Percentiles rank a stretch among this genome's conserved stretches.
phyloP scores from a whole-genome alignment of 2,888 invertebrate species.

The Panzeria rudis region DNA sequence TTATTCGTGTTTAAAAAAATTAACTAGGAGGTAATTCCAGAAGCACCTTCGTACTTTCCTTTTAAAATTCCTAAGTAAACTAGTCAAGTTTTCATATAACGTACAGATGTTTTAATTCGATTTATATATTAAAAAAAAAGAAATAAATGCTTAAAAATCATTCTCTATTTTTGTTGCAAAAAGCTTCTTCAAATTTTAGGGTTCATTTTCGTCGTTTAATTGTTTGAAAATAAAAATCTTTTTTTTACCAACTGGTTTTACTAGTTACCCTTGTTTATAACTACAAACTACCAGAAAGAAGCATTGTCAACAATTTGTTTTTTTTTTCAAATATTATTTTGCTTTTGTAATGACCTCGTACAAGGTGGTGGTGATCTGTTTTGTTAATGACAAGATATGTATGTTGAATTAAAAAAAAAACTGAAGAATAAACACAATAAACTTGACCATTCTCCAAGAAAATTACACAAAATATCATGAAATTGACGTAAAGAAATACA shows the following conservation, averaged over 20 bases:
- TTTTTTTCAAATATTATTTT: conserved; percentile 28
- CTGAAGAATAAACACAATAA: conserved; percentile 15
- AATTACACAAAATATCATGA: conserved; percentile 59
- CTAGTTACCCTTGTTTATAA: conserved; percentile 43
- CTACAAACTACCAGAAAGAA: conserved; percentile 22
- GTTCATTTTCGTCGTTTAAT: conserved; percentile 37
- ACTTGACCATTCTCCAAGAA: conserved; percentile 66
- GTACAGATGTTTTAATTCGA: conserved; percentile 50
- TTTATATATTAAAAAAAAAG: conserved; percentile 21
- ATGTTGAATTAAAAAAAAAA: conserved; percentile 39
- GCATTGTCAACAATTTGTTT: conserved; percentile 51
- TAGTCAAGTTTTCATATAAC: not conserved
- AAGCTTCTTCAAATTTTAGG: conserved; percentile 32
- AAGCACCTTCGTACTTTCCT: not conserved
- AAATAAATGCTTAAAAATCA: conserved; percentile 3
- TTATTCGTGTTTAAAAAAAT: too few species aligned
- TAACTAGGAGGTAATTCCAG: not conserved
- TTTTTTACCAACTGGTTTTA: conserved; percentile 57
- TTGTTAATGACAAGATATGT: conserved; percentile 43
- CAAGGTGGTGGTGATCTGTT: conserved; percentile 68
- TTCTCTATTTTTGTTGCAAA: conserved; percentile 20
- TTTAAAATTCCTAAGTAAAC: not conserved
- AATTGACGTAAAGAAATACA: conserved; percentile 55
- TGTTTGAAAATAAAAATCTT: conserved; percentile 26
- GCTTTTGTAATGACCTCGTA: conserved; percentile 68